Base-by-base conservation (phyloP, 1,140 invertebrate genomes). In the Neodiprion pinetum region DNA sequence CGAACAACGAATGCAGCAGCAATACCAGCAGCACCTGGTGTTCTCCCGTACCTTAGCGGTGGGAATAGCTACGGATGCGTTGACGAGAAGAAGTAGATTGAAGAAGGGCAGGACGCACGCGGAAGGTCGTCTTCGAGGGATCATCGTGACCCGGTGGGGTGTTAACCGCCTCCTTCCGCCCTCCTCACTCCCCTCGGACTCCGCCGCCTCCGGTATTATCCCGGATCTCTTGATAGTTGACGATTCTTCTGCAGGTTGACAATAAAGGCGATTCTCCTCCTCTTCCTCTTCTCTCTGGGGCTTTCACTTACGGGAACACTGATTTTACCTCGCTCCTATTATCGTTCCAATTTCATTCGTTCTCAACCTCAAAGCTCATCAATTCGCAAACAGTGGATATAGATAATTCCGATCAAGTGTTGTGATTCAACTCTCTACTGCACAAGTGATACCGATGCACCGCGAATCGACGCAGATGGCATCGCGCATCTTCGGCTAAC, bases 381-480 rank as follows among this genome's bases (percentile, higher is more conserved):
- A 4, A 40, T 40, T 40, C 28, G 5, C 28, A 40, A 40, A 40
- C 28, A 40, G 28, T 40, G 17, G 17, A 21, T 21, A 40, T 0
- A 40, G 28, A 5, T 40, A 40, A 40, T 40, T 40, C 28, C 28
- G 28, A 40, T 2, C 28, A 40, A 40, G 28, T 40, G 28, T 40
- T 40, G 5, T 5, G 5, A 40, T 40, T 40, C 28, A 40, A 40
- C 28, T 40, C 28, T 40, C 28, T 40, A 40, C 28, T 40, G 28
- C 28, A 40, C 28, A 40, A 40, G 28, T 40, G 28, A 71, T n/a
- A 81, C 68, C 11, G 78, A 61, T 48, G 69, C 70, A 17, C 48
- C n/a, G 72, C 72, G 78, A 74, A 80, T 77, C 68, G 71, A 72
- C 74, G 70, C 71, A 67, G 80, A 67, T 73, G 74, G 73, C 80